Evolutionary conservation across 2,113 vertebrate species (phyloP).

Genomic region (Tapirus terrestris): DNA sequence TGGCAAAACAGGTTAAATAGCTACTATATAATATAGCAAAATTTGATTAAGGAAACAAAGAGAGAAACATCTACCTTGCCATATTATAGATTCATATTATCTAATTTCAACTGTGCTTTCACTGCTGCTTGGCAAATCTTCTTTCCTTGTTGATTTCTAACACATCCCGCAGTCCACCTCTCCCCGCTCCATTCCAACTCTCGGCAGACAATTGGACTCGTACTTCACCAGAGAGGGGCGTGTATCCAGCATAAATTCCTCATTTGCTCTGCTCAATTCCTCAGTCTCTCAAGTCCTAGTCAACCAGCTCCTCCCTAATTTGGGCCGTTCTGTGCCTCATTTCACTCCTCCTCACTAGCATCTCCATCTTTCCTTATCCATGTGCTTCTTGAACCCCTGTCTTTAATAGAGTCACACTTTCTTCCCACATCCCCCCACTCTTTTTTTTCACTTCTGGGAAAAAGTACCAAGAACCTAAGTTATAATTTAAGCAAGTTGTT

Average conservation of each 20-base stretch:
- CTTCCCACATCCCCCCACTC: neutral
- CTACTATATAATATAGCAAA: neutral
- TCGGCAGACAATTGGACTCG: neutral
- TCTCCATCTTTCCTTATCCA: neutral
- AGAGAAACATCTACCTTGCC: neutral
- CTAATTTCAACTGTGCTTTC: neutral
- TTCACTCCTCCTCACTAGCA: neutral
- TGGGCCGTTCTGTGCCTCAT: neutral
- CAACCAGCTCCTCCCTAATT: neutral
- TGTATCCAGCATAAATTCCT: neutral
- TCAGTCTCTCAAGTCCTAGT: neutral
- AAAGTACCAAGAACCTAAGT: neutral
- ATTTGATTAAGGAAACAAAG: neutral
- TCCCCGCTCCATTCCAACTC: neutral
- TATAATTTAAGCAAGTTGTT: neutral
- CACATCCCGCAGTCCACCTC: neutral
- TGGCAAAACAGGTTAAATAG: neutral
- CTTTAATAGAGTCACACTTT: neutral
- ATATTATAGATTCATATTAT: neutral
- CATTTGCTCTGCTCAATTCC: accelerated
- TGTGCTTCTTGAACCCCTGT: neutral
- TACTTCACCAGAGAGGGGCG: neutral
- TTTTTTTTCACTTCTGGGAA: neutral
- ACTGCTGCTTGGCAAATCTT: neutral
- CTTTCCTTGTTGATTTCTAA: neutral